phyloP scores from a whole-genome alignment of 2,888 invertebrate genomes.

The Esperia sulphurella region DNA sequence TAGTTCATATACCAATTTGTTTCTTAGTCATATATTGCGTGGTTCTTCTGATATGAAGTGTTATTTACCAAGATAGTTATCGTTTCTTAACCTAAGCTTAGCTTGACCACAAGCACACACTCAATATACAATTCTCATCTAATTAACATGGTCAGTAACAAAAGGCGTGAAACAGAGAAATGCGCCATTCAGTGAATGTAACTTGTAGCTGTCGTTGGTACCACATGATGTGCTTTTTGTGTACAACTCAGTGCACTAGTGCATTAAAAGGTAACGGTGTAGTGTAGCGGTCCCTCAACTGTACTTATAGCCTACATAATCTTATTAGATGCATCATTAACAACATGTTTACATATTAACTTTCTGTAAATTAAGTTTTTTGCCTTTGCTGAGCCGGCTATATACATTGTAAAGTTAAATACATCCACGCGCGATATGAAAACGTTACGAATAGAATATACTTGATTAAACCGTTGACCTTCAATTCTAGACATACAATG shows the following conservation, averaged over 20 bases:
- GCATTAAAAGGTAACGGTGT: slow-evolving; percentile 14
- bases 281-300: slow-evolving; percentile 9
- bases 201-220: not conserved
- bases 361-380: too few relatives aligned
- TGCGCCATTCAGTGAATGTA: not conserved
- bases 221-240: slow-evolving; percentile 6
- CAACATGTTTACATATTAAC: too few relatives aligned
- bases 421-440: too few relatives aligned
- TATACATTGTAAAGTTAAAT: too few relatives aligned
- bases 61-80: not conserved
- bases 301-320: slow-evolving; percentile 2
- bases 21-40: too few relatives aligned
- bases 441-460: too few relatives aligned
- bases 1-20: too few relatives aligned
- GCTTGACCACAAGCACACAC: not conserved
- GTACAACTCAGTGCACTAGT: slow-evolving; percentile 11
- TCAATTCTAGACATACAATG: too few relatives aligned
- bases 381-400: too few relatives aligned
- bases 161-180: not conserved
- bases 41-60: not conserved
- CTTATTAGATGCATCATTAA: slow-evolving; percentile 1
- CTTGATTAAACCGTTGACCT: too few relatives aligned
- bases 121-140: not conserved
- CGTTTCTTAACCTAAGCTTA: not conserved
- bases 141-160: not conserved